Percentiles rank a stretch among this genome's conserved stretches.
Evolutionary conservation across 1,140 invertebrate genomes (phyloP).

Genomic region (Saccostrea cuccullata): DNA sequence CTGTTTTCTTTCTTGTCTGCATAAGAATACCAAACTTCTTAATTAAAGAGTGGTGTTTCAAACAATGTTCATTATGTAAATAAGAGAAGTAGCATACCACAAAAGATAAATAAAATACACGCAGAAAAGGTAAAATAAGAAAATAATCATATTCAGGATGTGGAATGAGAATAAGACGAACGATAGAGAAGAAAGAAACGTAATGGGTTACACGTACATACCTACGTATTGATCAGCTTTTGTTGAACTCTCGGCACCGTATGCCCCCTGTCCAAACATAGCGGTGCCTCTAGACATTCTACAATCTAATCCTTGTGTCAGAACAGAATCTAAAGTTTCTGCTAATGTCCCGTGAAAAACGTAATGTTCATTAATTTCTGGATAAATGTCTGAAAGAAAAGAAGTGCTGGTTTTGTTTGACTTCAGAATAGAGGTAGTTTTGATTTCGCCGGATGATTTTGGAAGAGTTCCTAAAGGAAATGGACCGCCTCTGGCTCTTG

Average conservation of each 20-base stretch:
- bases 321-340: conserved; percentile 57
- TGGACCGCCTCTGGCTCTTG: conserved; percentile 38
- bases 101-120: no score
- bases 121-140: no score
- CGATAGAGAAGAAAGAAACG: not conserved
- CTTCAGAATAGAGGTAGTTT: conserved; percentile 51
- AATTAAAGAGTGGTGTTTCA: not conserved
- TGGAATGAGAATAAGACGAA: no score
- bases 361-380: conserved; percentile 72
- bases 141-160: no score
- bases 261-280: conserved; percentile 70
- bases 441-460: conserved; percentile 53
- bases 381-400: conserved; percentile 54
- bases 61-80: no score
- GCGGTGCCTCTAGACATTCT: conserved; percentile 57
- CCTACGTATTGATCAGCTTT: conserved; percentile 73
- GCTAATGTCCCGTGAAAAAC: conserved; percentile 70
- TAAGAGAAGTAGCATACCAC: no score
- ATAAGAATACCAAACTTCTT: conserved; percentile 15
- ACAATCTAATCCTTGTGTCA: conserved; percentile 62
- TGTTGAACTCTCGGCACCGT: conserved; percentile 69
- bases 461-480: conserved; percentile 40
- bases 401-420: not conserved
- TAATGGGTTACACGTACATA: no score
- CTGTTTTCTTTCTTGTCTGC: conserved; percentile 56